Base-by-base conservation (phyloP, 2,797 vertebrate species). In the Saxicola maurus region DNA sequence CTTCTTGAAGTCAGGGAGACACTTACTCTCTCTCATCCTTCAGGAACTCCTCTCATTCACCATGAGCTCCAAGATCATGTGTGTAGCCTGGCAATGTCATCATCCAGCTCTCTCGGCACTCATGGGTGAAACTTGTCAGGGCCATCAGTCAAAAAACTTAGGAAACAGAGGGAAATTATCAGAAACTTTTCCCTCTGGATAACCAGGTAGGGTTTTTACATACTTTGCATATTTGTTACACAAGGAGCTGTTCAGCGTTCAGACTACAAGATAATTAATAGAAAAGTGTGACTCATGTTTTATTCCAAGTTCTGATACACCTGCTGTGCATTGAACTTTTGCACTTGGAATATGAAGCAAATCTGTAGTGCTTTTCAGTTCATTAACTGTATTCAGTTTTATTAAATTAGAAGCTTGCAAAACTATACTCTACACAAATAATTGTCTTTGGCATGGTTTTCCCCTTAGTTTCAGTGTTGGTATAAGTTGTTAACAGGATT, bases 311-410 rank as follows among this genome's bases (percentile, higher is more conserved):
- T 92, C 56, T 82, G 64, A 60, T 61, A 18, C 19, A 77, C 86
- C 89, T 78, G 77, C 91, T 76, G 68, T 43, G 77, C 35, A 16
- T 67, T 79, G 91, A 91, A 94, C 92, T 91, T 85, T 80, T 87
- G 43, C 82, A 74, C 79, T 28, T 92, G 74, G 76, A 90, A 52
- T 90, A 78, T 37, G 84, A 93, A 91, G 72, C 43, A 86, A 82
- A 87, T 24, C 25, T 65, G 37, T 74, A 67, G 28, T 48, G 55
- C 49, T 66, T 94, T 86, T 82, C 82, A 78, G 60, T 86, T 87
- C 82, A 38, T 90, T 91, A 84, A 67, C 24, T 51, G 11, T 42
- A 30, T 72, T 78, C 56, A 66, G 57, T 74, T 64, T 40, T 67
- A 67, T 38, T 66, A 40, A 71, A 43, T 16, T 67, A 86, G 38